Evolutionary conservation across 2,113 vertebrate genomes (phyloP).

Genomic region (Callopanchax toddi): DNA sequence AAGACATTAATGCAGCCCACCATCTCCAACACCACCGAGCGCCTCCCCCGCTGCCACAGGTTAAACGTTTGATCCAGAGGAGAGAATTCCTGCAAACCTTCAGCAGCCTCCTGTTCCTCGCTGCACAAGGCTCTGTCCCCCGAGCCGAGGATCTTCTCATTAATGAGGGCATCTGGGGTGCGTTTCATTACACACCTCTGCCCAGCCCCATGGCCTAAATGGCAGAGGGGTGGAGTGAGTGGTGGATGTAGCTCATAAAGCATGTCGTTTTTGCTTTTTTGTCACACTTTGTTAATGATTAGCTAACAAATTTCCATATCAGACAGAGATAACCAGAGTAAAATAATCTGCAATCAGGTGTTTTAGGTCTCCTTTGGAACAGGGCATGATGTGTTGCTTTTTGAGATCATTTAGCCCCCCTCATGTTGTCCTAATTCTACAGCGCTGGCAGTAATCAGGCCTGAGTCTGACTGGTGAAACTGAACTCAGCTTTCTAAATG

Average conservation of each 20-base stretch:
- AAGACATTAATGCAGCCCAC: constrained; percentile 18
- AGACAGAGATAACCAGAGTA: too few relatives aligned
- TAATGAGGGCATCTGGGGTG: constrained; percentile 47
- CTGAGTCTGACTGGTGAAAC: too few relatives aligned
- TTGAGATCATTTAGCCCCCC: too few relatives aligned
- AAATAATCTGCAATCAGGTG: too few relatives aligned
- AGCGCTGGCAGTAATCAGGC: too few relatives aligned
- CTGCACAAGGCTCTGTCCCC: constrained; percentile 22
- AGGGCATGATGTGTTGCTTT: too few relatives aligned
- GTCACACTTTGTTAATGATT: too few relatives aligned
- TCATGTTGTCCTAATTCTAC: too few relatives aligned
- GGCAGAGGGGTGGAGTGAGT: background rate
- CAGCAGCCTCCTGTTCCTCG: constrained; percentile 32
- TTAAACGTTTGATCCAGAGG: constrained; percentile 25
- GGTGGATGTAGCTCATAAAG: background rate
- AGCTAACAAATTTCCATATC: too few relatives aligned
- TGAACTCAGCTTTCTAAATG: too few relatives aligned
- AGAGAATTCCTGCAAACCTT: constrained; percentile 22
- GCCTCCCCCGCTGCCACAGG: constrained; percentile 11
- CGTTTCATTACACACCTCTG: constrained; percentile 50
- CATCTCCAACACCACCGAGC: background rate
- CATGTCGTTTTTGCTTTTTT: background rate
- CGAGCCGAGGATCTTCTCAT: constrained; percentile 44
- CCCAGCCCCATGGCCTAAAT: constrained; percentile 27
- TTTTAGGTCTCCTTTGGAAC: too few relatives aligned